These are phyloP conservation scores for Hartigia nigra DNA, from an alignment of 2,888 invertebrate genomes.

Conservation along the genomic window DNA sequence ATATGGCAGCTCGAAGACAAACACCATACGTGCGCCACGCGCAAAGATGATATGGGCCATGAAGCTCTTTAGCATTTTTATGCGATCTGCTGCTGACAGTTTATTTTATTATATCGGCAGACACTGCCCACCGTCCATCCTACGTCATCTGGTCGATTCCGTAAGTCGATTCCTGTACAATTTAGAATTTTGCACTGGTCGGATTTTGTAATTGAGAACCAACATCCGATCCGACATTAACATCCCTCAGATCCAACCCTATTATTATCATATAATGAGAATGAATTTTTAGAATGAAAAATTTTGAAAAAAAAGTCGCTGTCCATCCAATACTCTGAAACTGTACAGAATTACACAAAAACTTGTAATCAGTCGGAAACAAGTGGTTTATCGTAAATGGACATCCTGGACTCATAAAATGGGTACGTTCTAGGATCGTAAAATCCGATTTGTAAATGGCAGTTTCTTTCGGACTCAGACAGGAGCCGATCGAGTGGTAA, in stretches of 20 bases:
- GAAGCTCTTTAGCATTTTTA: slow-evolving; percentile 65
- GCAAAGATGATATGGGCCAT: slow-evolving; percentile 41
- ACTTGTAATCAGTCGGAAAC: background rate
- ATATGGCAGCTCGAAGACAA: background rate
- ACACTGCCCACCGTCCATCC: slow-evolving; percentile 52
- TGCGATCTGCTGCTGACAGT: slow-evolving; percentile 64
- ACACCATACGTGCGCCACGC: background rate
- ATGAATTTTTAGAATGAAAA: background rate
- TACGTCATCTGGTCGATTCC: slow-evolving; percentile 29
- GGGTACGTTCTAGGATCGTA: slow-evolving; percentile 17
- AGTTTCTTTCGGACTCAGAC: slow-evolving; percentile 14
- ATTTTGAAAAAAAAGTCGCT: background rate
- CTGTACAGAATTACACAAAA: background rate
- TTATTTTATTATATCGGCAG: slow-evolving; percentile 61
- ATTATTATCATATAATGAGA: background rate
- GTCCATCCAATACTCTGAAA: background rate
- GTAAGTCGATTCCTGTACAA: slow-evolving; percentile 26
- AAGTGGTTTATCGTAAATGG: background rate
- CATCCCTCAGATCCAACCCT: background rate
- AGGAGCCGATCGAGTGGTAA: background rate
- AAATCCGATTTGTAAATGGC: slow-evolving; percentile 31
- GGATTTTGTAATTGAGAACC: background rate
- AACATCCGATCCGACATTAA: background rate
- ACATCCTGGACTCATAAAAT: background rate
- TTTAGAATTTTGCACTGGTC: background rate